Evolutionary conservation across 2,113 vertebrate species (phyloP), one percentile per base, ranked within the genome.

Genomic region (Spea bombifrons): DNA sequence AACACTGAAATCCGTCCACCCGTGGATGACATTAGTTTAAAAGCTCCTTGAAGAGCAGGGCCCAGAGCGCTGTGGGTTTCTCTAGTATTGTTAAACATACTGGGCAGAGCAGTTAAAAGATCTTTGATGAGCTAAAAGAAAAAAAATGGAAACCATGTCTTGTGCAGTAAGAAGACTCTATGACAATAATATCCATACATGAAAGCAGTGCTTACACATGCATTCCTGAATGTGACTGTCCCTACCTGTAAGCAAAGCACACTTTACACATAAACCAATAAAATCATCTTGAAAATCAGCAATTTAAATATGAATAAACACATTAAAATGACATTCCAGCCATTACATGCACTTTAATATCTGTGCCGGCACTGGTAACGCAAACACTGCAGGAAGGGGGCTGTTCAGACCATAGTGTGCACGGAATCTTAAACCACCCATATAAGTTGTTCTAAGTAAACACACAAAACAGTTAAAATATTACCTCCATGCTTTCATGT

Each of bases 51-150:
- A 83, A 99, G 89, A 9, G 96, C 96, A 4, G 97, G 95, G 53
- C 97, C 97, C 70, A 99, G 82, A 0, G 96, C 96, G 64, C 96
- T 98, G 84, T 98, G 95, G 0, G 96, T 98, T 88, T 99, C 97
- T 81, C 90, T 92, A 50, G 93, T 97, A 71, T 93, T 90, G 73
- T 86, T 91, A 91, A 99, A 98, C 96, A 98, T 96, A 77, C 84
- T 88, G 30, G 97, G 97, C 75, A 99, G 88, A 0, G 93, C 91
- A 52, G 86, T 94, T 86, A 99, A 43, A 6, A 99, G 88, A 83
- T 97, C 96, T 86, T 93, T 94, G 84, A 99, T 95, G 84, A 99
- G 92, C 97, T 99, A 86, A 83, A 83, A 85, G 86, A 50, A 46
- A 16, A 52, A n/a, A 67, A n/a, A 72, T 3, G 50, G n/a, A 81